A percentile compares a stretch with the other conserved stretches of the same genome.
Conservation (phyloP, 2,888 invertebrate species). For the Limulus polyphemus region DNA sequence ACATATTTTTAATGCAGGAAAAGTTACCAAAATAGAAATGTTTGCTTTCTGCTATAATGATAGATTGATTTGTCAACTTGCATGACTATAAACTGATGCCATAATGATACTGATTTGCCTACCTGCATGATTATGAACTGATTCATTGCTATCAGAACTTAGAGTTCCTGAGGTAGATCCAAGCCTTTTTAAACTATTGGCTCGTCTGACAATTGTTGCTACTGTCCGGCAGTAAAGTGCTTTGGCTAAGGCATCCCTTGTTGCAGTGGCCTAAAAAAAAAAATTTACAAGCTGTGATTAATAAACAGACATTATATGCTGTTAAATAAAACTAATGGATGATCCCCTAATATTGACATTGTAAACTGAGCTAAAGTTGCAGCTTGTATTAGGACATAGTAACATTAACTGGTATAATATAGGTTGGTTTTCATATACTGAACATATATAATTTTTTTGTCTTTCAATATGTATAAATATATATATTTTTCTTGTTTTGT, state of each 20-base stretch:
- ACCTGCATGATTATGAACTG: constrained; percentile 60
- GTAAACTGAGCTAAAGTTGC: too few relatives aligned
- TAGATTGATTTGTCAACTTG: neutral
- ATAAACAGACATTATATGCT: neutral
- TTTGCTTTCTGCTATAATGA: neutral
- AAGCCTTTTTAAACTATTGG: constrained; percentile 75
- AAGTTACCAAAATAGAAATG: too few relatives aligned
- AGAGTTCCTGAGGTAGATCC: constrained; percentile 65
- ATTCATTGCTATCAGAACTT: constrained; percentile 83
- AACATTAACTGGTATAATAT: too few relatives aligned
- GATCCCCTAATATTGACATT: too few relatives aligned
- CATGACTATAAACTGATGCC: neutral
- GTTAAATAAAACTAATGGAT: neutral
- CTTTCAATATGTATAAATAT: too few relatives aligned
- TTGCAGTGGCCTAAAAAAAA: constrained; percentile 55
- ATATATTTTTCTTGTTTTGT: too few relatives aligned
- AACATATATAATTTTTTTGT: too few relatives aligned
- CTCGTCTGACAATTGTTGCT: constrained; percentile 80
- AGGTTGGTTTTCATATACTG: too few relatives aligned
- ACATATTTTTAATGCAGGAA: too few relatives aligned
- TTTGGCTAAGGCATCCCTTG: constrained; percentile 77
- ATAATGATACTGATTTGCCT: neutral
- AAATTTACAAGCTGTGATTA: neutral
- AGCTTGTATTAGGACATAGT: too few relatives aligned
- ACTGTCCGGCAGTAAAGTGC: constrained; percentile 88